Percentiles rank a stretch among this genome's conserved stretches.
These are phyloP conservation scores for Brachyrhaphis roseni DNA, from an alignment of 2,797 vertebrate species.

Conservation along the genomic window DNA sequence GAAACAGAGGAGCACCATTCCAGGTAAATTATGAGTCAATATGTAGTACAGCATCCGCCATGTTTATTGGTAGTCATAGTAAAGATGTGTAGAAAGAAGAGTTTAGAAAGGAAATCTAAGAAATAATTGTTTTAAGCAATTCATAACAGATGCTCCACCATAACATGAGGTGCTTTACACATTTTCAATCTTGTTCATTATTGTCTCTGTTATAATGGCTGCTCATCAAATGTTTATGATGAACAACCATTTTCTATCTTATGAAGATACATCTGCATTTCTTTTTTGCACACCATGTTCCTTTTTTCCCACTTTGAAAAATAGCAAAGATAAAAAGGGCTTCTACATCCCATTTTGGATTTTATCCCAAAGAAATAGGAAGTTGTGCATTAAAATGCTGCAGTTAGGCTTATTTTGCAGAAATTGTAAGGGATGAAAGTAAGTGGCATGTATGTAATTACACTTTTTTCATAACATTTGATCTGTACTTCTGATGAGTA, in stretches of 20 bases:
- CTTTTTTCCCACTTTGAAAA: background rate
- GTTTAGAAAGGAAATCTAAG: background rate
- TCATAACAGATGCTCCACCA: background rate
- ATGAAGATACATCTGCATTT: background rate
- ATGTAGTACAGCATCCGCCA: background rate
- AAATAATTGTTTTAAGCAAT: background rate
- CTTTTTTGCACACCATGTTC: background rate
- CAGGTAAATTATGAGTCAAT: slow-evolving; percentile 52
- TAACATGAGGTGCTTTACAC: background rate
- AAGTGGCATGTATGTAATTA: background rate
- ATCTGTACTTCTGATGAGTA: background rate
- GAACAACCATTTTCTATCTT: background rate
- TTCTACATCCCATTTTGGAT: background rate
- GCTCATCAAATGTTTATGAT: background rate
- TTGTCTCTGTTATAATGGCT: background rate
- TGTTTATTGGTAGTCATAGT: background rate
- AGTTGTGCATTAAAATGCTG: background rate
- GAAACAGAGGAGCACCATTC: slow-evolving; percentile 78
- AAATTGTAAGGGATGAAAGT: background rate
- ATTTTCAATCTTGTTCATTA: background rate
- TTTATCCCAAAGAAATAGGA: background rate
- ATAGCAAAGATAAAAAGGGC: background rate
- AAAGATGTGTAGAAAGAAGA: background rate
- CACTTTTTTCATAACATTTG: background rate
- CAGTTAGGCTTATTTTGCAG: background rate